Base-by-base conservation (phyloP, 2,797 vertebrate genomes). In the Onychomys torridus region DNA sequence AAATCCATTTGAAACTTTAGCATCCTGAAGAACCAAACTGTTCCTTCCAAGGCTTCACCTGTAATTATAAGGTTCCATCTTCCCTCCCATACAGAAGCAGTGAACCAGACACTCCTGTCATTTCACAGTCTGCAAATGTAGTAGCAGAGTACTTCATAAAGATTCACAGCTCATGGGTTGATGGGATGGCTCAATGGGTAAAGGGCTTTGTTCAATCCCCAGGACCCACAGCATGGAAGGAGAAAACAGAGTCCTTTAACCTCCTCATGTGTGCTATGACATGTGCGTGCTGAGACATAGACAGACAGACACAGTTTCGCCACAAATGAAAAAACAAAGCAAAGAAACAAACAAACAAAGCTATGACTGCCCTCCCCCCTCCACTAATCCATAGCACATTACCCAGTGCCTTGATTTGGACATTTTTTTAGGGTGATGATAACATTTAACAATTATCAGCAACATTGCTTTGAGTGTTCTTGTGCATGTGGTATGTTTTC, bases 21-120 rank as follows among this genome's bases (percentile, higher is more conserved):
- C 32, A 34, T 57, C 52, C 23, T 0, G 7, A 59, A 8, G 21
- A 9, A 37, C 0, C 19, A 29, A 1, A 8, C 23, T 0, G 46
- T 34, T 11, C 57, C 17, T 34, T 57, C 19, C 16, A 55, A 21
- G 83, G 19, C 29, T 65, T 10, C 40, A 14, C 40, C 14, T 13
- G 19, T 8, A 5, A 46, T 7, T 27, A 37, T 29, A 5, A 5
- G 8, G 4, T 1, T 25, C 10, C 0, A 0, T 1, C 21, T 8
- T 29, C 34, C 69, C 4, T 0, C 11, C 52, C 63, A 32, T 37
- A 1, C 13, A 10, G 27, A 3, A 25, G n/a, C n/a, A 46, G 61
- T 11, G 55, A 76, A 13, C 14, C 78, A 83, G 46, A 78, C 40
- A 6, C 1, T 32, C 6, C 1, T 29, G 8, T 1, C 69, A 75